Evolutionary conservation across 2,797 vertebrate genomes (phyloP).

Genomic region (Myripristis murdjan): DNA sequence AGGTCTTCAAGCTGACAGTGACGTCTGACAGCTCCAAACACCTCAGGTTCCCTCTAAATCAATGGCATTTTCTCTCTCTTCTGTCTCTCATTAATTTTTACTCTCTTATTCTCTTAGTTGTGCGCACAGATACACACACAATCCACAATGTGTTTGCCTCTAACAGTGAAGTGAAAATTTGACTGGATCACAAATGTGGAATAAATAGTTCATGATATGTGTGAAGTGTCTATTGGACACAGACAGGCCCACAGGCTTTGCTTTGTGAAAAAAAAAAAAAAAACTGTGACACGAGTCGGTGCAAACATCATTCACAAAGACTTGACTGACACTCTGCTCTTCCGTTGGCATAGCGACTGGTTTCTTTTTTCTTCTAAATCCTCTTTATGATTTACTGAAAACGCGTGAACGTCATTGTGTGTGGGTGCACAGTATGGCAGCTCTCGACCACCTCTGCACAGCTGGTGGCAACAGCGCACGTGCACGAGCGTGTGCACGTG

Average conservation of each 20-base stretch:
- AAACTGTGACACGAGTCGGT: background rate
- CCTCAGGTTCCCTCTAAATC: constrained; percentile 42
- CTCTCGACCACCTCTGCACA: too few species aligned
- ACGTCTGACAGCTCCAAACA: constrained; percentile 47
- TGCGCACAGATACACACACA: constrained; percentile 34
- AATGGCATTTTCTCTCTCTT: constrained; percentile 24
- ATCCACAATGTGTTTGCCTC: background rate
- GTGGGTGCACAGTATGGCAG: too few species aligned
- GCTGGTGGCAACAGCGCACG: too few species aligned
- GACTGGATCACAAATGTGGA: constrained; percentile 24
- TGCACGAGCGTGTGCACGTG: too few species aligned
- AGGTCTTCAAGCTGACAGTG: constrained; percentile 30
- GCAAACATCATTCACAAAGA: background rate
- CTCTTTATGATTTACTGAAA: too few species aligned
- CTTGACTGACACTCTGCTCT: background rate
- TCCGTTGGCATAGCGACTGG: background rate
- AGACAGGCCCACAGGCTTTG: background rate
- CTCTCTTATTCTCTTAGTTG: constrained; percentile 15
- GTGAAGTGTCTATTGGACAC: background rate
- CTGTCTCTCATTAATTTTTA: constrained; percentile 26
- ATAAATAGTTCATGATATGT: constrained; percentile 9
- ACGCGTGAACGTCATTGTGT: too few species aligned
- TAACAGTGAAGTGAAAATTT: background rate
- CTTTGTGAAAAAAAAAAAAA: too few species aligned
- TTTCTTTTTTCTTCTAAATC: background rate